phyloP scores from a whole-genome alignment of 2,888 invertebrate species.

The Protonemura montana region DNA sequence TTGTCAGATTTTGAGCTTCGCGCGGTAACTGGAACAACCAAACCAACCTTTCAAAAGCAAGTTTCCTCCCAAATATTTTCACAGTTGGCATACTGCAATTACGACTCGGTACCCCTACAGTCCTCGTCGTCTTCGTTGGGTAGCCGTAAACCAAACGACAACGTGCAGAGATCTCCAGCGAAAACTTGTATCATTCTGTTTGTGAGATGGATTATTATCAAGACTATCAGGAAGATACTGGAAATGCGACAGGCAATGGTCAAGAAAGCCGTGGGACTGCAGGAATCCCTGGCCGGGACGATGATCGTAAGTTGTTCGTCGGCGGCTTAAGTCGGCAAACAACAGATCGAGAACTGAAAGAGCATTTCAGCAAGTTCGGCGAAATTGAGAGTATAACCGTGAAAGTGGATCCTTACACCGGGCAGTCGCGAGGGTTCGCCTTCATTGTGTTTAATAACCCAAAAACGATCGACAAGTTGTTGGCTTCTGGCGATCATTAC shows the following conservation, averaged over 20 bases:
- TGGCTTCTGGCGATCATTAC: constrained; percentile 65
- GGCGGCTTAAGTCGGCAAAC: constrained; percentile 71
- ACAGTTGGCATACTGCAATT: not conserved
- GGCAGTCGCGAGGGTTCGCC: constrained; percentile 70
- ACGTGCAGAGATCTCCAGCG: not conserved
- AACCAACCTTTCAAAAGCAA: too few species aligned
- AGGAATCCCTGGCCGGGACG: constrained; percentile 59
- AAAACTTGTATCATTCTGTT: too few species aligned
- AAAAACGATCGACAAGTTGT: constrained; percentile 65
- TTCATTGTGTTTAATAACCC: constrained; percentile 69
- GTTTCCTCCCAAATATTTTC: too few species aligned
- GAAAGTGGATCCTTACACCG: constrained; percentile 70
- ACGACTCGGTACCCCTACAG: not conserved
- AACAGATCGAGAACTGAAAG: constrained; percentile 66
- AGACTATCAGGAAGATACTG: constrained; percentile 44
- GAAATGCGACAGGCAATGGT: constrained; percentile 46
- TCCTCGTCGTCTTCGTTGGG: constrained; percentile 32
- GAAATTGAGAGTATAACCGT: constrained; percentile 69
- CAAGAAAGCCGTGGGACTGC: constrained; percentile 52
- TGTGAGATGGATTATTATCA: constrained; percentile 49
- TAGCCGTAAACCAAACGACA: constrained; percentile 27
- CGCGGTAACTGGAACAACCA: too few species aligned
- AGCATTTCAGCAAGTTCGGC: constrained; percentile 70
- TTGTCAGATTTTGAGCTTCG: too few species aligned
- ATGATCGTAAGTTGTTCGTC: constrained; percentile 70